phyloP scores from a whole-genome alignment of 2,888 invertebrate species.

The Proisotoma minuta region DNA sequence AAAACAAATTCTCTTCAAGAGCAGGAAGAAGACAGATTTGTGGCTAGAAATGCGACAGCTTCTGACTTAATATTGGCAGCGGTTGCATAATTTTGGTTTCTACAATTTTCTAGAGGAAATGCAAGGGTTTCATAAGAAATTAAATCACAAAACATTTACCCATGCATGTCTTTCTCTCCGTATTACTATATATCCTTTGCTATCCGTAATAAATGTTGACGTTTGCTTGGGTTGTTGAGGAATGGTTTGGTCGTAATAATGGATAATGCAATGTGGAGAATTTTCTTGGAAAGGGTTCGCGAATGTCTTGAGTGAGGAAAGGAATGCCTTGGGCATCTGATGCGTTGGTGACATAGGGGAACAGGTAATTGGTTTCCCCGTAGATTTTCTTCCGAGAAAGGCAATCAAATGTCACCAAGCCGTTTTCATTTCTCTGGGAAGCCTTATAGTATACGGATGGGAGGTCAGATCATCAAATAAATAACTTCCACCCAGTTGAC shows the following conservation, averaged over 20 bases:
- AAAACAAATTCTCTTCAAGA: not conserved
- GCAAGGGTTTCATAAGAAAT: not conserved
- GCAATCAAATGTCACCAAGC: constrained; percentile 44
- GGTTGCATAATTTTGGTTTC: no score
- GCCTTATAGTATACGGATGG: constrained; percentile 27
- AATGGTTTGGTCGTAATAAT: no score
- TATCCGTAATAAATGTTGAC: no score
- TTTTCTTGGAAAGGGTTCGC: no score
- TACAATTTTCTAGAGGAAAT: not conserved
- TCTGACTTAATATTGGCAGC: no score
- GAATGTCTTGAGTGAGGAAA: not conserved
- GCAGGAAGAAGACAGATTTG: no score
- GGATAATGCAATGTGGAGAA: no score
- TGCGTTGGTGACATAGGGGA: constrained; percentile 13
- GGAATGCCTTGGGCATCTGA: constrained; percentile 13
- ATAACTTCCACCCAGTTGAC: constrained; percentile 28
- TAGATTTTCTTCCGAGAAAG: constrained; percentile 26
- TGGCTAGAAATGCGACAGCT: no score
- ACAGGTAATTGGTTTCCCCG: constrained; percentile 37
- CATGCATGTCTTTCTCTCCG: no score
- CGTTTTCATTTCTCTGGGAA: constrained; percentile 25
- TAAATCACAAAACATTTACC: no score
- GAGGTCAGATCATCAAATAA: constrained; percentile 40
- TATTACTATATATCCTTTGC: no score
- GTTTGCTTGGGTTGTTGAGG: not conserved